Evolutionary conservation across 2,113 vertebrate genomes (phyloP).

Genomic region (Lates calcarifer): DNA sequence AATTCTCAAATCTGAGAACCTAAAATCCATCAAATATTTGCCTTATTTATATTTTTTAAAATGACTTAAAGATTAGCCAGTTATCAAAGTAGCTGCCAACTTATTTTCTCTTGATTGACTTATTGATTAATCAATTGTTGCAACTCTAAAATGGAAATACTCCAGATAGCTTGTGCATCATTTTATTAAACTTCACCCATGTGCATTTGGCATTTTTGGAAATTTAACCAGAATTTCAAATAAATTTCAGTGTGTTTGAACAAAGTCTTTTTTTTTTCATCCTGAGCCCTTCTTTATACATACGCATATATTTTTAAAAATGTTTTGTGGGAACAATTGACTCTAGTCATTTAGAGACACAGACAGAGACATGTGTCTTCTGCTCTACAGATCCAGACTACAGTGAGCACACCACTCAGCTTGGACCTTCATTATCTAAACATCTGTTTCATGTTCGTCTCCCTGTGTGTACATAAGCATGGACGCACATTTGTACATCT

Average conservation of each 20-base stretch:
- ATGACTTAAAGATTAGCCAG: no score
- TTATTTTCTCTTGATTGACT: no score
- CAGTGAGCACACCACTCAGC: conserved; percentile 2
- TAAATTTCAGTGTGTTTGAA: background rate
- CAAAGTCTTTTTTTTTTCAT: background rate
- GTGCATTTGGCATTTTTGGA: background rate
- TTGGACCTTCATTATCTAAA: conserved; percentile 42
- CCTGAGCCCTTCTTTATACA: background rate
- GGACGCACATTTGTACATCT: conserved; percentile 1
- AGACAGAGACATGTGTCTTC: background rate
- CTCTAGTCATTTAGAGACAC: background rate
- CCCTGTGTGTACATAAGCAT: conserved; percentile 30
- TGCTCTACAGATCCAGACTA: background rate
- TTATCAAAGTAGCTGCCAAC: no score
- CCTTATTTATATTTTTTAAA: no score
- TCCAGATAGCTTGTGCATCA: no score
- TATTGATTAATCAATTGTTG: no score
- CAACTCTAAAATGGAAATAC: no score
- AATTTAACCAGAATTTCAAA: background rate
- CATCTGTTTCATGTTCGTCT: conserved; percentile 57
- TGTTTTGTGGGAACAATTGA: no score
- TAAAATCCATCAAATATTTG: no score
- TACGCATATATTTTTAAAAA: no score
- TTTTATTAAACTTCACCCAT: no score
- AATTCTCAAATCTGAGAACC: no score